These are phyloP conservation scores for Axinella damicornis DNA, from an alignment of 37 sponge, comb jelly and placozoan species.

Conservation along the genomic window DNA sequence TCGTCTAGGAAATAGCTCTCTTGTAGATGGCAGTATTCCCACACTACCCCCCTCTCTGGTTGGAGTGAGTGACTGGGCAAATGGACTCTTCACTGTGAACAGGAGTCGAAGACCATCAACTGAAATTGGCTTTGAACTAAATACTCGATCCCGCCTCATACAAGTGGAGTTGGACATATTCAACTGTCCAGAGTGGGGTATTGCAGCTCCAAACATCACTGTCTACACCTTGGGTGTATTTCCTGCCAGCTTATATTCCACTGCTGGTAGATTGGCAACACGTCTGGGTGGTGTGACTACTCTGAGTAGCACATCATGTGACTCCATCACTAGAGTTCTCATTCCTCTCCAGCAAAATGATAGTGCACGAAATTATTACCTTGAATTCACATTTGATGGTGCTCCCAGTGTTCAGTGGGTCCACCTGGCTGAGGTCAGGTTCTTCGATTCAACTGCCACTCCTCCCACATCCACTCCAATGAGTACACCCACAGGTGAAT, in stretches of 20 bases:
- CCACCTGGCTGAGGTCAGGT: conserved; percentile 12
- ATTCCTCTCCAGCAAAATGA: not conserved
- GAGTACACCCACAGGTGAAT: too few species aligned
- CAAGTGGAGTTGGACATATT: not conserved
- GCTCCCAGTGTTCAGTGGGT: not conserved
- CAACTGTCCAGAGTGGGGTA: conserved; percentile 14
- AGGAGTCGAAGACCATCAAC: not conserved
- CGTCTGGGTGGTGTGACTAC: too few species aligned
- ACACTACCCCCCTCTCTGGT: too few species aligned
- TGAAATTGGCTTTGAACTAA: not conserved
- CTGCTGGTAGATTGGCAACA: too few species aligned
- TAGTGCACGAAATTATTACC: too few species aligned
- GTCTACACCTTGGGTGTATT: not conserved
- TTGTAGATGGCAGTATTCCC: too few species aligned
- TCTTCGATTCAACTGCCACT: not conserved
- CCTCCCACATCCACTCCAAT: not conserved
- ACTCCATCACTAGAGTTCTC: not conserved
- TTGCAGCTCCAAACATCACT: not conserved
- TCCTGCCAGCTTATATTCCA: too few species aligned
- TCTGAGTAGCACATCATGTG: not conserved
- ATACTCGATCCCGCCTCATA: not conserved
- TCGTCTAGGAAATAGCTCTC: too few species aligned
- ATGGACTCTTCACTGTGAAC: not conserved
- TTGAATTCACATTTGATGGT: too few species aligned
- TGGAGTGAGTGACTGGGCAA: not conserved